Evolutionary conservation across 1,140 invertebrate species (phyloP).

Genomic region (Hydropsyche tenuis): DNA sequence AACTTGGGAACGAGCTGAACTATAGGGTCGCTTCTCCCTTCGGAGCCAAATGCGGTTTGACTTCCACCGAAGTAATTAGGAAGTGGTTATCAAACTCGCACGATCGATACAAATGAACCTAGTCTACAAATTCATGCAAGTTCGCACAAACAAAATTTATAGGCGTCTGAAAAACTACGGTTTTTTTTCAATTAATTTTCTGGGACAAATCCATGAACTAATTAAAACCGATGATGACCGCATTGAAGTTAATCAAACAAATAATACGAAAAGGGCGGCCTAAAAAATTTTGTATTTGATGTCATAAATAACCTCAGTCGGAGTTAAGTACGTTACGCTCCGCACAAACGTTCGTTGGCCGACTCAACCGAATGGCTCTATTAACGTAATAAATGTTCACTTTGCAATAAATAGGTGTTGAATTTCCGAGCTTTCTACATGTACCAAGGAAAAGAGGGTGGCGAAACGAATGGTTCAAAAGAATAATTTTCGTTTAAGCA

Average conservation of each 20-base stretch:
- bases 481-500: no score
- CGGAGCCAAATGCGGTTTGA: neutral
- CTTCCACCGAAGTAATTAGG: slow-evolving; percentile 1
- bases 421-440: slow-evolving; percentile 13
- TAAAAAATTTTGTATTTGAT: neutral
- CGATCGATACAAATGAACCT: neutral
- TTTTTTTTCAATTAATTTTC: neutral
- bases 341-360: slow-evolving; percentile 1
- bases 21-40: neutral
- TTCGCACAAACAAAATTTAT: neutral
- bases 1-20: neutral
- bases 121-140: neutral
- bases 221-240: neutral
- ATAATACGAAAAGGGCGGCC: neutral
- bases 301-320: neutral
- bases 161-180: neutral
- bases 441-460: no score
- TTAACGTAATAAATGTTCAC: slow-evolving; percentile 29
- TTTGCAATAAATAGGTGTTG: slow-evolving; percentile 27
- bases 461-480: no score
- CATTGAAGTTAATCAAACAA: neutral
- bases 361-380: slow-evolving; percentile 28
- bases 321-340: neutral
- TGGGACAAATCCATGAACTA: neutral
- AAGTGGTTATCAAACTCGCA: slow-evolving; percentile 1